Evolutionary conservation across 1,140 invertebrate genomes (phyloP).

Genomic region (Nixonia krombeini): DNA sequence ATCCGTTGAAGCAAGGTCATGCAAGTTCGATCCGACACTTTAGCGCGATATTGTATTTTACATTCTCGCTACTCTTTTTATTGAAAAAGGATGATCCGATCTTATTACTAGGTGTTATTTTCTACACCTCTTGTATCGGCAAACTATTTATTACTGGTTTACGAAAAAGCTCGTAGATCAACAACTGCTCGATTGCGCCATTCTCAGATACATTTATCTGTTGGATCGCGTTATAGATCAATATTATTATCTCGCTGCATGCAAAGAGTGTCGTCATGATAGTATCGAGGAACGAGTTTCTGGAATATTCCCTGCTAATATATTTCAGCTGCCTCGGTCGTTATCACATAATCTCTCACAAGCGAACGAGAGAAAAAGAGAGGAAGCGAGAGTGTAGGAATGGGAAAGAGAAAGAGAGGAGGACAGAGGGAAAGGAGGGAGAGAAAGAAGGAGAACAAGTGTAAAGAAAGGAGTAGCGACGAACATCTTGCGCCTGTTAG

Average conservation of each 20-base stretch:
- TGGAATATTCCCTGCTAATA: constrained; percentile 18
- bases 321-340: constrained; percentile 9
- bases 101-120: too few relatives aligned
- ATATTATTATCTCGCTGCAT: constrained; percentile 16
- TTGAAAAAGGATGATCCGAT: too few relatives aligned
- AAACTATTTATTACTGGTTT: neutral
- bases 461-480: neutral
- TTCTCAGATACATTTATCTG: constrained; percentile 5
- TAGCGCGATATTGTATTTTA: too few relatives aligned
- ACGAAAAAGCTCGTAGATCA: constrained; percentile 2
- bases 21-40: too few relatives aligned
- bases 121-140: neutral
- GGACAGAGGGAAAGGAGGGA: neutral
- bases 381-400: too few relatives aligned
- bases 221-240: constrained; percentile 9
- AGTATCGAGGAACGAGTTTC: constrained; percentile 1
- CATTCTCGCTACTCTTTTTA: too few relatives aligned
- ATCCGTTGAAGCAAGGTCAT: too few relatives aligned
- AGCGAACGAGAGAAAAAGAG: neutral
- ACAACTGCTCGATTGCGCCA: neutral
- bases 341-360: constrained; percentile 23
- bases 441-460: too few relatives aligned
- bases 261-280: constrained; percentile 9
- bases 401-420: neutral
- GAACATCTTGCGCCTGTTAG: neutral